phyloP scores from a whole-genome alignment of 1,140 invertebrate genomes.

The Euglossa dilemma region DNA sequence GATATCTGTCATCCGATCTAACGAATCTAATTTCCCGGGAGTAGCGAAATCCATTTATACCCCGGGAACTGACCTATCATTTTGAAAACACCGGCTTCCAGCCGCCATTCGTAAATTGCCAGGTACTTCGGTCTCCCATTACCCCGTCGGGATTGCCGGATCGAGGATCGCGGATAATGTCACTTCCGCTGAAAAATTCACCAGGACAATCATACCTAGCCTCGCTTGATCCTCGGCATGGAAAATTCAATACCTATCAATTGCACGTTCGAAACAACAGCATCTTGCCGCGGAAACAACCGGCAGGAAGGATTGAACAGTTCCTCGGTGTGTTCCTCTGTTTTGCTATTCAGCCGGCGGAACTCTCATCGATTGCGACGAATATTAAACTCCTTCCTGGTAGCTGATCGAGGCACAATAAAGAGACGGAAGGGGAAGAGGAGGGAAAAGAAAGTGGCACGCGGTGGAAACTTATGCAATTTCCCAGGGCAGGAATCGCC shows the following conservation, averaged over 20 bases:
- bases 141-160: neutral
- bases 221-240: too few species aligned
- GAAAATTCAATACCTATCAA: too few species aligned
- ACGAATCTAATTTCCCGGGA: too few species aligned
- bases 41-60: too few species aligned
- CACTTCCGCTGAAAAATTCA: neutral
- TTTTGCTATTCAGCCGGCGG: slow-evolving; percentile 2
- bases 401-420: neutral
- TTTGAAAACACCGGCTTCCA: too few species aligned
- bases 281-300: too few species aligned
- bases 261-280: neutral
- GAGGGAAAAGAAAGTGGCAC: neutral
- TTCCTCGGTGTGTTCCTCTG: neutral
- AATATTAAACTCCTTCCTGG: slow-evolving; percentile 10
- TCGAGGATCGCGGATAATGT: neutral
- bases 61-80: too few species aligned
- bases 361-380: slow-evolving; percentile 3
- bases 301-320: neutral
- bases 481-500: slow-evolving; percentile 21
- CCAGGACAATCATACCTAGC: neutral
- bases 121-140: neutral
- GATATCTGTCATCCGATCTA: too few species aligned
- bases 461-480: slow-evolving; percentile 35
- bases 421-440: neutral
- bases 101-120: neutral